These are phyloP conservation scores for Argopecten irradians DNA, from an alignment of 1,140 invertebrate species.

Conservation along the genomic window DNA sequence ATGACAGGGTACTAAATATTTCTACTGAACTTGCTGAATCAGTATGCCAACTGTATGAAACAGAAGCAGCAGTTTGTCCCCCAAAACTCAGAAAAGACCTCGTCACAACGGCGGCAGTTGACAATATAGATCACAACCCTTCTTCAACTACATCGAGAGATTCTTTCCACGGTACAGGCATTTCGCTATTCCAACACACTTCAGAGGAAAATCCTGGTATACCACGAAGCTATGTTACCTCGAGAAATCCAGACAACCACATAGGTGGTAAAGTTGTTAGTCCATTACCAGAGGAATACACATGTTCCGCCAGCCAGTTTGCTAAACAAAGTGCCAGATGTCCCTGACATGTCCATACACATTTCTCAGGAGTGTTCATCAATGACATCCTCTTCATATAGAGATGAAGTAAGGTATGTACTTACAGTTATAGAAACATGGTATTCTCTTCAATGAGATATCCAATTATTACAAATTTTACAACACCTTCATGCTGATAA, in stretches of 20 bases:
- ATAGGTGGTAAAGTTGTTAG: not conserved
- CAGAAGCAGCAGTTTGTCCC: conserved; percentile 30
- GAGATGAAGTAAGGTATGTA: not conserved
- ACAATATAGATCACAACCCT: conserved; percentile 65
- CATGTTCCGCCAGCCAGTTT: conserved; percentile 9
- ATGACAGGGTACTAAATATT: conserved; percentile 37
- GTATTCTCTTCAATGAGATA: no score
- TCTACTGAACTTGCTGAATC: conserved; percentile 34
- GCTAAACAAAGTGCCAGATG: not conserved
- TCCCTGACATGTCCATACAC: not conserved
- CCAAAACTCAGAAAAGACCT: conserved; percentile 34
- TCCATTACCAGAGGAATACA: conserved; percentile 33
- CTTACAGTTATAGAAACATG: no score
- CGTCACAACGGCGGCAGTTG: conserved; percentile 58
- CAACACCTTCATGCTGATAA: no score
- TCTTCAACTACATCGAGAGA: conserved; percentile 48
- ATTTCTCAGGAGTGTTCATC: not conserved
- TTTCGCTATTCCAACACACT: conserved; percentile 57
- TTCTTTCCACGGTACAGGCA: conserved; percentile 59
- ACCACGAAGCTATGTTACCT: not conserved
- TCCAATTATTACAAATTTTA: no score
- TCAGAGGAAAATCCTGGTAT: conserved; percentile 31
- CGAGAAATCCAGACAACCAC: not conserved
- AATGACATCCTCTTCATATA: not conserved
- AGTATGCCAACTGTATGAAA: conserved; percentile 26